Percentiles rank a stretch among this genome's conserved stretches.
Conservation (phyloP, 2,113 vertebrate genomes). For the Meles meles region DNA sequence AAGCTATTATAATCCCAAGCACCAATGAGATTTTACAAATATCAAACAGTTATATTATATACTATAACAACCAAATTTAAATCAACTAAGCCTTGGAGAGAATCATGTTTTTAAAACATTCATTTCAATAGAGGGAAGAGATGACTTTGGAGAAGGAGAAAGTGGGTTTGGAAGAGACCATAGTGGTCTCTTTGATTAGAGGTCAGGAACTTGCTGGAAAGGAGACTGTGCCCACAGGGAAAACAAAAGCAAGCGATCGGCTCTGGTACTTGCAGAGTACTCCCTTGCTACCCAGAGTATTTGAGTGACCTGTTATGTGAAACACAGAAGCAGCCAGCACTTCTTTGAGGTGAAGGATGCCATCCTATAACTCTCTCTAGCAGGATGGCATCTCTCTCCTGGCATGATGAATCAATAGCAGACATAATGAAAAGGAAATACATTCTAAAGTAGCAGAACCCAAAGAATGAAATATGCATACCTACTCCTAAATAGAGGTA, state of each 20-base stretch:
- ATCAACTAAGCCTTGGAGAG: neutral
- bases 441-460: slow-evolving; percentile 32
- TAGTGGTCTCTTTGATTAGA: neutral
- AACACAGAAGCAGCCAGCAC: slow-evolving; percentile 23
- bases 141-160: neutral
- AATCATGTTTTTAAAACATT: neutral
- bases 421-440: slow-evolving; percentile 35
- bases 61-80: neutral
- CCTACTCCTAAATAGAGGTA: neutral
- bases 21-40: neutral
- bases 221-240: neutral
- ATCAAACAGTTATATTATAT: neutral
- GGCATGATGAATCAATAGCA: slow-evolving; percentile 32
- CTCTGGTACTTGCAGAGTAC: neutral
- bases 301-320: neutral
- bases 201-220: neutral
- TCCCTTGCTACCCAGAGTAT: neutral
- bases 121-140: slow-evolving; percentile 1
- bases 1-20: neutral
- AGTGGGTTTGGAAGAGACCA: neutral
- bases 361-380: slow-evolving; percentile 26
- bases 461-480: neutral
- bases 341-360: slow-evolving; percentile 13
- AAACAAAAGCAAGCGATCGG: neutral
- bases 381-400: slow-evolving; percentile 52